These are phyloP conservation scores for Paratrypauchen microcephalus DNA, from an alignment of 2,797 vertebrate genomes.

Conservation along the genomic window DNA sequence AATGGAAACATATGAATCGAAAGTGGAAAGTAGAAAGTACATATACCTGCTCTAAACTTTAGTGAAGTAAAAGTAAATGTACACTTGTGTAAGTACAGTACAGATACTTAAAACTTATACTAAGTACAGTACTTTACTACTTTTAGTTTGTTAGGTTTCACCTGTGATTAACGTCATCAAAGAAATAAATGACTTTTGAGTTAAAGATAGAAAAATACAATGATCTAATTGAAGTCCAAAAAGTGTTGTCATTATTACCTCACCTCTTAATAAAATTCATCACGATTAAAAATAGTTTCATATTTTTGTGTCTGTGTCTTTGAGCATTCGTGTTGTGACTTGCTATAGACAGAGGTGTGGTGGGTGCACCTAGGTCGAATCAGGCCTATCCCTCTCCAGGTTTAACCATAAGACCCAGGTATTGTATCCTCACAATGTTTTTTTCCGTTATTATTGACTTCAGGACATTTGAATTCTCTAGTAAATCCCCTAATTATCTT, in stretches of 20 bases:
- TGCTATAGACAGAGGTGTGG: constrained; percentile 29
- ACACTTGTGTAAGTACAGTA: no score
- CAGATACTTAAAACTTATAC: no score
- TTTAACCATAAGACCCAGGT: constrained; percentile 9
- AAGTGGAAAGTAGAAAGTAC: no score
- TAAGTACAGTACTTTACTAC: no score
- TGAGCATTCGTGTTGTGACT: constrained; percentile 19
- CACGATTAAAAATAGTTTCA: neutral
- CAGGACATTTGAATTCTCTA: constrained; percentile 19
- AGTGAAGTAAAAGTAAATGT: no score
- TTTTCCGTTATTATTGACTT: neutral
- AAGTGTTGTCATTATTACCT: neutral
- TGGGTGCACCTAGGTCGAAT: neutral
- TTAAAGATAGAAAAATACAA: neutral
- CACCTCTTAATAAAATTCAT: neutral
- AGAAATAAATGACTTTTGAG: neutral
- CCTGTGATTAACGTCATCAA: neutral
- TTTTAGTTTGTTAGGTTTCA: no score
- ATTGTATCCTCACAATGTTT: constrained; percentile 9
- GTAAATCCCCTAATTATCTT: constrained; percentile 3
- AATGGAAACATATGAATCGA: no score
- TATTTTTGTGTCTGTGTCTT: neutral
- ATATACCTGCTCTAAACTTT: no score
- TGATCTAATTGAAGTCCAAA: neutral
- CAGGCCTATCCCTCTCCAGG: constrained; percentile 2